Base-by-base conservation (phyloP, 2,888 invertebrate species). In the Eristalis pertinax region DNA sequence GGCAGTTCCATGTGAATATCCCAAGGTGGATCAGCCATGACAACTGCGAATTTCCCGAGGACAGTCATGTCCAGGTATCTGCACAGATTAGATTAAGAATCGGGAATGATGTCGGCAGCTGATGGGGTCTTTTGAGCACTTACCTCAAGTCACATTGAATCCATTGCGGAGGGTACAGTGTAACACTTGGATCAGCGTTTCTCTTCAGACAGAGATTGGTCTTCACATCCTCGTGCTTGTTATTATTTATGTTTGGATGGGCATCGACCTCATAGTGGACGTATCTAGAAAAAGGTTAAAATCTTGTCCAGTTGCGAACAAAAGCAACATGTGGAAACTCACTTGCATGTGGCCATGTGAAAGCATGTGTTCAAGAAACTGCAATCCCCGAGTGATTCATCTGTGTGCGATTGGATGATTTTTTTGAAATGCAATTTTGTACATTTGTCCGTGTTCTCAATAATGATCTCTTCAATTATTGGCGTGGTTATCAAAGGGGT, bases 21-120 rank as follows among this genome's bases (percentile, higher is more conserved):
- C 99, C 99, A 99, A 0, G 99, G 99, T 0, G 99, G 99, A 93
- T 99, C 98, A 41, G 99, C 99, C 99, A 99, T 99, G 89, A 99
- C 98, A 3, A 99, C 99, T 0, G 99, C 97, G 94, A 99, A 99
- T 94, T 99, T 99, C n/a, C 97, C 97, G 94, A 92, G 87, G 24
- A 93, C 92, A 2, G 93, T 93, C 93, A 93, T 93, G 81, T 93
- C 93, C 8, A 93, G 89, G 73, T 91, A 93, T 5, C 89, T 90
- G 43, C 15, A 60, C 13, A 24, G 13, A 58, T 11, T 60, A 5
- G 2, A 13, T 3, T 15, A 1, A 26, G n/a, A 50, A 65, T 13
- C 43, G 15, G 11, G 4, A 64, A 24, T 29, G n/a, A 13, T 7
- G 15, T n/a, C 13, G n/a, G 3, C 15, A 38, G 24, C 41, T 41